A percentile compares a stretch with the other conserved stretches of the same genome.
These are phyloP conservation scores for Holacanthella duospinosa DNA, from an alignment of 2,888 invertebrate species.

Conservation along the genomic window DNA sequence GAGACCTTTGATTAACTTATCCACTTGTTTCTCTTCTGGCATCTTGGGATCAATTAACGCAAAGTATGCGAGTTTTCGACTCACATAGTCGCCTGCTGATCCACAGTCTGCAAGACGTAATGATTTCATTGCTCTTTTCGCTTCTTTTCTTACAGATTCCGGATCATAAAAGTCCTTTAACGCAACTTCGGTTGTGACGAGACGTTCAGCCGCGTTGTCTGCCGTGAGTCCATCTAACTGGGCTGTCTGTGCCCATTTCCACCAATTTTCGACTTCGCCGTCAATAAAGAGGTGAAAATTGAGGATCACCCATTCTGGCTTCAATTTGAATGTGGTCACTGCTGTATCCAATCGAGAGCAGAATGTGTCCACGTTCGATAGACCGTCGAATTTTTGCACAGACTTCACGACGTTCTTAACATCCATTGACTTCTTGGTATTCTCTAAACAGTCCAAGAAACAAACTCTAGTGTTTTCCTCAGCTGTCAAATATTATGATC, in stretches of 20 bases:
- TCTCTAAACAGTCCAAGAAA: no score
- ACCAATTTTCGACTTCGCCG: not conserved
- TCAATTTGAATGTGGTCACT: not conserved
- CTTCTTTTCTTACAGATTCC: not conserved
- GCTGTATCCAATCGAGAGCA: not conserved
- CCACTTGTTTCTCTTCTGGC: not conserved
- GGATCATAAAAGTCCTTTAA: not conserved
- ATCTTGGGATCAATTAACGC: not conserved
- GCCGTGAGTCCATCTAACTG: not conserved
- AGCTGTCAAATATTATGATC: no score
- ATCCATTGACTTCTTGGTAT: no score
- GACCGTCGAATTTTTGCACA: not conserved
- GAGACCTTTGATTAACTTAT: not conserved
- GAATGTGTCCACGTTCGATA: not conserved
- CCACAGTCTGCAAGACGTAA: not conserved
- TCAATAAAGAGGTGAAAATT: not conserved
- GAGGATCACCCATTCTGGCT: constrained; percentile 1
- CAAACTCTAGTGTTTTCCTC: no score
- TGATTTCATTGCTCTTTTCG: not conserved
- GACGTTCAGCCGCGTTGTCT: not conserved
- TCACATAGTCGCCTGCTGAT: not conserved
- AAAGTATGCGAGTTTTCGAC: not conserved
- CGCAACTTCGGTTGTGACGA: not conserved
- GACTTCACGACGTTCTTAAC: not conserved
- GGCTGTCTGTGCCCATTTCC: not conserved